Evolutionary conservation across 2,888 invertebrate genomes (phyloP), one percentile per base, ranked within the genome.

Genomic region (Cheilosia vulpina): DNA sequence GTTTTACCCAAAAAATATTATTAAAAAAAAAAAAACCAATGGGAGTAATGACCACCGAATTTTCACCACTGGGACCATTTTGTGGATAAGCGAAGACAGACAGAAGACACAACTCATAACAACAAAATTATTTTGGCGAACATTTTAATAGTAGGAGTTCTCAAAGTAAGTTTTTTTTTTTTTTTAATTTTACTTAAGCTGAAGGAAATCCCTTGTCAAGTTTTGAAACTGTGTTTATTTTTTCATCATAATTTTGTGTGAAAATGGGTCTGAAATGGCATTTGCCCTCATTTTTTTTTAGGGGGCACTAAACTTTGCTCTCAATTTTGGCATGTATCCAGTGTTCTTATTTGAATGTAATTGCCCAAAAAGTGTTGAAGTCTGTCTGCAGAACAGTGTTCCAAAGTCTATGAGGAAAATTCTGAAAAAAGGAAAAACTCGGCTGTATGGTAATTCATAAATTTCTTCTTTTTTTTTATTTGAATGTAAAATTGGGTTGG

Each of bases 51-150:
- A 85, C 85, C 85, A 85, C 85, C 85, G 85, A 85, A 81, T 81
- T 81, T 85, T 80, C 72, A 85, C 76, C 80, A 81, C 66, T 85
- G 85, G 85, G 85, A 85, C 85, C 85, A 85, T 85, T 85, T 85
- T 68, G 81, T 81, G 85, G 81, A 85, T 85, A 85, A 68, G 62
- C 72, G 45, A 69, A 43, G 17, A 62, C 11, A 43, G 17, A 62
- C 11, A 55, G 60, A 27, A 77, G 66, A 60, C 66, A 83, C 63
- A 65, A 19, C 71, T 75, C 75, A 69, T 55, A 84, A 83, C 21
- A 84, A 85, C 76, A 80, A 76, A 65, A 69, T 34, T 38, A 72
- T 53, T 45, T 53, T 17, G 47, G 19, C 6, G 55, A 34, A 47
- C 47, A 57, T 24, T 45, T 34, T 66, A 71, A 38, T 55, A 62